Base-by-base conservation (phyloP, 2,797 vertebrate species). In the Liparis tanakae region DNA sequence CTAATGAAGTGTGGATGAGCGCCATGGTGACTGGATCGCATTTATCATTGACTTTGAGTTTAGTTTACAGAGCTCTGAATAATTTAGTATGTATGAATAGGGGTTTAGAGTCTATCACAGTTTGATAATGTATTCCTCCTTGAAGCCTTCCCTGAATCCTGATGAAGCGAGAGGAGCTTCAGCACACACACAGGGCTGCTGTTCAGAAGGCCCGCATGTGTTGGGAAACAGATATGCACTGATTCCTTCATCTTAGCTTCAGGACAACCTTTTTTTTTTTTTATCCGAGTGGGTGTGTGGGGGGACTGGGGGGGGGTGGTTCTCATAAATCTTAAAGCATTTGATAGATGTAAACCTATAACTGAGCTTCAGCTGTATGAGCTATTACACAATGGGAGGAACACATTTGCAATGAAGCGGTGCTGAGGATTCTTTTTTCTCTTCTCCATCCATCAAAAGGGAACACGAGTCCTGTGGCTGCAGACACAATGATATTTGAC, bases 21-120 rank as follows among this genome's bases (percentile, higher is more conserved):
- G 58, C 74, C 67, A 63, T 80, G 83, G 72, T 67, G 81, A 91
- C 86, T 92, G 88, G 61, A 84, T 86, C 74, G 70, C 86, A 89
- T 93, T 93, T 91, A 90, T 94, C 91, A 91, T 93, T 92, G 91
- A 92, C 90, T 93, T 89, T 91, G 90, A 91, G 89, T 93, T 84
- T 83, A 89, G 92, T 91, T 93, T 89, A 87, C 89, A 85, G 85
- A 88, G 86, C 85, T 80, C 89, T 94, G 93, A 93, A 94, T 93
- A 91, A 93, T 93, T 88, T 91, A 94, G 88, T 87, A 85, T 93
- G 91, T 91, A 91, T 93, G 89, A 93, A 92, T 87, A 86, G 88
- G 88, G 89, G 85, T 93, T 93, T 91, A 88, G 86, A 91, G 87
- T 84, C 92, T 88, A 88, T 91, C 88, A 81, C 82, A 70, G 80